Evolutionary conservation across 2,113 vertebrate genomes (phyloP).

Genomic region (Etia nguti): DNA sequence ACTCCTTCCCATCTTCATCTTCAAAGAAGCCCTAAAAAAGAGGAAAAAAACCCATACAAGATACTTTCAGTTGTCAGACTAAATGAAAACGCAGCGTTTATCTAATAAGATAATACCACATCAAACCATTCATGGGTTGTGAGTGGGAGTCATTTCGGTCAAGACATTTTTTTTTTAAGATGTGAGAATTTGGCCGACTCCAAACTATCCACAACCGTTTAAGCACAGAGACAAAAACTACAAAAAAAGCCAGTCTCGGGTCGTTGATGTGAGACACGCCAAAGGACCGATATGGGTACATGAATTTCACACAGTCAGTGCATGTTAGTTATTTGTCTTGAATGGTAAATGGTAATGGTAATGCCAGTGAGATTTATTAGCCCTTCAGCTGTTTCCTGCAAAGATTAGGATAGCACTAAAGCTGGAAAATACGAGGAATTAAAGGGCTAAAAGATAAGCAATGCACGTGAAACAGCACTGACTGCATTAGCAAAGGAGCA

Average conservation of each 20-base stretch:
- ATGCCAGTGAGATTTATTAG: slow-evolving; percentile 27
- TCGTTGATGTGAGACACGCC: not conserved
- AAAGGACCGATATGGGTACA: not conserved
- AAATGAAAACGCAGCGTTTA: not conserved
- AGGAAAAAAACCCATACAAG: not conserved
- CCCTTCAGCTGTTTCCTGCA: not conserved
- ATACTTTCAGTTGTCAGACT: not conserved
- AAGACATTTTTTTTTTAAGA: not conserved
- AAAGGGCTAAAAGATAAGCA: not conserved
- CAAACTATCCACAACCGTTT: not conserved
- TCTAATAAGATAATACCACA: not conserved
- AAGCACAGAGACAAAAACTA: slow-evolving; percentile 6
- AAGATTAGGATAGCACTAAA: slow-evolving; percentile 19
- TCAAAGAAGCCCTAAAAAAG: slow-evolving; percentile 87
- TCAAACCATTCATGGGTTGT: not conserved
- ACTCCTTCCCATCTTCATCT: slow-evolving; percentile 98
- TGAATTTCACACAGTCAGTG: slow-evolving; percentile 17
- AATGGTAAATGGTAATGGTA: not conserved
- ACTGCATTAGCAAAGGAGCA: slow-evolving; percentile 75
- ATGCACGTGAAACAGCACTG: slow-evolving; percentile 16
- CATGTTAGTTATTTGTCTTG: not conserved
- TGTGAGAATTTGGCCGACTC: not conserved
- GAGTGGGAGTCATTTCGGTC: not conserved
- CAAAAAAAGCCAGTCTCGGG: not conserved
- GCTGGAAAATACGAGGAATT: not conserved